These are phyloP conservation scores for Prunella fulvescens DNA, from an alignment of 2,113 vertebrate species.

Conservation along the genomic window DNA sequence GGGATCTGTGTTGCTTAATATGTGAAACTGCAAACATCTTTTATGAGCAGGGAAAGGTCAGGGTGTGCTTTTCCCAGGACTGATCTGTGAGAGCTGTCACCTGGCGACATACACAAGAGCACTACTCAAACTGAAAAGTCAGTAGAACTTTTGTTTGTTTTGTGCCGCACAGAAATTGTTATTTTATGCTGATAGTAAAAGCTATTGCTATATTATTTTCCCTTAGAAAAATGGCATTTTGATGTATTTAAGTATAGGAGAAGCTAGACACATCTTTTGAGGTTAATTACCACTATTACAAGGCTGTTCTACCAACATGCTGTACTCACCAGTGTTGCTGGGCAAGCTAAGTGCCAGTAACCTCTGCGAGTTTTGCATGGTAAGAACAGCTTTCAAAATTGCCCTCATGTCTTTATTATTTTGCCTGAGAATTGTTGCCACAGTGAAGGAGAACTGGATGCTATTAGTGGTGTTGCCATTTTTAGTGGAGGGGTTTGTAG, in stretches of 20 bases:
- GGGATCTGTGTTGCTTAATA: neutral
- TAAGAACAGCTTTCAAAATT: neutral
- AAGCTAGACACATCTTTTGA: neutral
- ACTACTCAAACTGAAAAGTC: neutral
- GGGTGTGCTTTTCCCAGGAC: neutral
- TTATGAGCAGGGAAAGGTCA: neutral
- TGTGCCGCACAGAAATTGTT: neutral
- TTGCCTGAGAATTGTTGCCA: neutral
- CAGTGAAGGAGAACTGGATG: neutral
- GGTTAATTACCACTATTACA: neutral
- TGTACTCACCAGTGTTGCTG: neutral
- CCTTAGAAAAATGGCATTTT: neutral
- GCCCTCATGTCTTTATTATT: neutral
- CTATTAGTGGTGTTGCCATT: neutral
- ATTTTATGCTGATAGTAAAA: neutral
- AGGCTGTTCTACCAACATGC: neutral
- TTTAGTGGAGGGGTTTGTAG: neutral
- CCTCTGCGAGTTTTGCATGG: fast-evolving
- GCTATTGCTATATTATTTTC: neutral
- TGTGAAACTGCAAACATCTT: neutral
- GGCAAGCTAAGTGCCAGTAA: neutral
- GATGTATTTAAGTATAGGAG: neutral
- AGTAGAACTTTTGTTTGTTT: neutral
- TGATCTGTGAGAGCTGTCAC: neutral
- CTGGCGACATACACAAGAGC: neutral